Evolutionary conservation across 2,888 invertebrate genomes (phyloP).

Genomic region (Xanthia togata): DNA sequence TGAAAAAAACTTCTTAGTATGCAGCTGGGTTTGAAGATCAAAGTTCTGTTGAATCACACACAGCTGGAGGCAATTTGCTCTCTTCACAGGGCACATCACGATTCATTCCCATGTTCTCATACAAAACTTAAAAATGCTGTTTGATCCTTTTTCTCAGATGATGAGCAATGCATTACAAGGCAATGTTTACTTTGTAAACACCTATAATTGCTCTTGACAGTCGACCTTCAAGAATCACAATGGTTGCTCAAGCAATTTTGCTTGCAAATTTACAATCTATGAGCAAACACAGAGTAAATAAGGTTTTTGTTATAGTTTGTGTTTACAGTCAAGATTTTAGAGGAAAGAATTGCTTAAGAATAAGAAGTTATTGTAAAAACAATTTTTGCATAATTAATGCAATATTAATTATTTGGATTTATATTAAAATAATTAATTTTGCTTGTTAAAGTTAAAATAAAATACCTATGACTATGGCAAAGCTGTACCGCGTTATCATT

Average conservation of each 20-base stretch:
- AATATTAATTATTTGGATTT: too few relatives aligned
- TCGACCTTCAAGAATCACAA: constrained; percentile 55
- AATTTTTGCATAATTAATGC: too few relatives aligned
- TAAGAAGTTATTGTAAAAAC: not conserved
- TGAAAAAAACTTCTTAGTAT: not conserved
- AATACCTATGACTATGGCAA: not conserved
- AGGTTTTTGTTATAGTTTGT: constrained; percentile 13
- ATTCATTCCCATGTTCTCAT: constrained; percentile 14
- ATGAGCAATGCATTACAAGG: constrained; percentile 39
- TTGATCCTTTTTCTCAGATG: constrained; percentile 29
- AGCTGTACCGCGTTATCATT: constrained; percentile 5
- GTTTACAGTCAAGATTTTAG: not conserved
- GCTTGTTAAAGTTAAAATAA: not conserved
- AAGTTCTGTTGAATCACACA: constrained; percentile 51
- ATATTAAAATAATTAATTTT: constrained; percentile 17
- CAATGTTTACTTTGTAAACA: constrained; percentile 50
- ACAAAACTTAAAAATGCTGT: constrained; percentile 50
- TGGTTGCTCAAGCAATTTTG: constrained; percentile 38
- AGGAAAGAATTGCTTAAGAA: not conserved
- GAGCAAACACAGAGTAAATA: constrained; percentile 34
- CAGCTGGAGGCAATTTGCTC: constrained; percentile 48
- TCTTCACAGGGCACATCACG: constrained; percentile 16
- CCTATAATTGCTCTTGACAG: constrained; percentile 40
- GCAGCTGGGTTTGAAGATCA: constrained; percentile 35
- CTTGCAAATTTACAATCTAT: constrained; percentile 44